phyloP scores from a whole-genome alignment of 2,797 vertebrate genomes.

The Remorina albescens region DNA sequence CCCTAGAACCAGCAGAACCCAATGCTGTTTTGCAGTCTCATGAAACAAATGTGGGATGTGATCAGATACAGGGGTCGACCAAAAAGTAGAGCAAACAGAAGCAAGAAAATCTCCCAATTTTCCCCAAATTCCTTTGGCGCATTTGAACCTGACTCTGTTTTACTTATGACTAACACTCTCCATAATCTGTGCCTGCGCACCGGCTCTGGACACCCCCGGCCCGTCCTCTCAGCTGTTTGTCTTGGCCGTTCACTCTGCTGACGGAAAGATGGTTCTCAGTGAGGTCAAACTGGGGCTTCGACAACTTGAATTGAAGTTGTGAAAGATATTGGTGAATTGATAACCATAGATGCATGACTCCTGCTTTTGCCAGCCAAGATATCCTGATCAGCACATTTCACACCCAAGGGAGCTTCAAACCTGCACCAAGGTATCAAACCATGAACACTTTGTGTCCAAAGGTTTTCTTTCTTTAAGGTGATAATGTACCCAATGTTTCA shows the following conservation, averaged over 20 bases:
- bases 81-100: conserved; percentile 46
- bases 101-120: conserved; percentile 22
- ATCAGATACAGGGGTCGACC: conserved; percentile 29
- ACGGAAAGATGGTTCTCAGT: conserved; percentile 57
- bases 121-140: conserved; percentile 37
- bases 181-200: conserved; percentile 50
- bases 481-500: neutral
- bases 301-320: conserved; percentile 20
- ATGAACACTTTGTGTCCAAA: conserved; percentile 7
- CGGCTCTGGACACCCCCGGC: conserved; percentile 54
- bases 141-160: conserved; percentile 52
- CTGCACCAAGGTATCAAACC: neutral
- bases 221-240: conserved; percentile 50
- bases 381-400: neutral
- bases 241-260: conserved; percentile 44
- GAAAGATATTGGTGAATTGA: conserved; percentile 22
- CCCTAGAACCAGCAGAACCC: conserved; percentile 10
- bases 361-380: neutral
- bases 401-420: conserved; percentile 16
- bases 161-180: conserved; percentile 69
- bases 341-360: conserved; percentile 12
- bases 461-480: neutral
- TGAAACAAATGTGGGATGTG: conserved; percentile 11
- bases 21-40: conserved; percentile 9
- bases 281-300: conserved; percentile 54